Evolutionary conservation across 2,797 vertebrate genomes (phyloP).

Genomic region (Myotis findleyi): DNA sequence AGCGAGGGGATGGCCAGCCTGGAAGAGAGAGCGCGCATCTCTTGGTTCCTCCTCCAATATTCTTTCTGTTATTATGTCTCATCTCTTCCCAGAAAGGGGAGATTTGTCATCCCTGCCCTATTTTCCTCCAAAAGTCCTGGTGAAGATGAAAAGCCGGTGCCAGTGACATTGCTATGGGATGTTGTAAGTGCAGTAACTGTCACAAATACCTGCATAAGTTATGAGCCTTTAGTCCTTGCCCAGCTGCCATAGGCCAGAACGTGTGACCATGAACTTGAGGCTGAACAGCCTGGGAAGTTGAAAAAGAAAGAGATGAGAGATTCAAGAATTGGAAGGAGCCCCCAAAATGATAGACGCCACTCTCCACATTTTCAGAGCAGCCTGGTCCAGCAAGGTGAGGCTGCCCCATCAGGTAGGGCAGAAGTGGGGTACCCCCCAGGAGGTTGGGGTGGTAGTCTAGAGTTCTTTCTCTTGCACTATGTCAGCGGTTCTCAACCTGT

Average conservation of each 20-base stretch:
- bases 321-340: not conserved
- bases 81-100: not conserved
- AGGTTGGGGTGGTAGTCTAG: not conserved
- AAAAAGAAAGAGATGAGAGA: not conserved
- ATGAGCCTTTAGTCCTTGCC: not conserved
- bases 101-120: not conserved
- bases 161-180: not conserved
- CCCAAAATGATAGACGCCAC: not conserved
- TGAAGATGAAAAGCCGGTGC: not conserved
- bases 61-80: not conserved
- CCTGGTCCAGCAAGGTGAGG: not conserved
- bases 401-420: accelerated
- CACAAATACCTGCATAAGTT: not conserved
- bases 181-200: not conserved
- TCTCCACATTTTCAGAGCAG: not conserved
- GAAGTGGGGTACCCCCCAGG: not conserved
- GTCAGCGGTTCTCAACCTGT: too few species aligned
- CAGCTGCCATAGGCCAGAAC: not conserved
- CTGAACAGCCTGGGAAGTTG: not conserved
- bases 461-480: not conserved
- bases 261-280: not conserved
- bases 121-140: not conserved
- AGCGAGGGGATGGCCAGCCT: not conserved
- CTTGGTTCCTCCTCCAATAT: not conserved
- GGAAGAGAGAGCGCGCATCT: accelerated